A percentile compares a stretch with the other conserved stretches of the same genome.
phyloP scores from a whole-genome alignment of 2,888 invertebrate species.

The Isoperla grammatica region DNA sequence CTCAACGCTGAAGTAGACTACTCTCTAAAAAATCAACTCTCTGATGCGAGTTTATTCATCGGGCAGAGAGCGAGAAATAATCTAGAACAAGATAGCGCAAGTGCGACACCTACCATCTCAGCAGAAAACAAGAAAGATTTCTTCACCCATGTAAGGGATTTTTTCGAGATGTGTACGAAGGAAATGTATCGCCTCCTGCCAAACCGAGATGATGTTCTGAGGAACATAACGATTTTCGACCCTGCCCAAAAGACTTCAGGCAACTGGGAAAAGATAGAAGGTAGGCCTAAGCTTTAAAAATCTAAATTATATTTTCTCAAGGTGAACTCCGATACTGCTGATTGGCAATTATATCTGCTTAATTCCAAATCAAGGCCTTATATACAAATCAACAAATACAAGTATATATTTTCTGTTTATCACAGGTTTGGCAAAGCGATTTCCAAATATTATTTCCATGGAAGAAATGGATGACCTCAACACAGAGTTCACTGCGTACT shows the following conservation, averaged over 20 bases:
- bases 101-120: too few species aligned
- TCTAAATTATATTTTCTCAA: too few species aligned
- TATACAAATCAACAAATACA: too few species aligned
- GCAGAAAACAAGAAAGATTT: neutral
- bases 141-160: neutral
- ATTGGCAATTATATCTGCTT: too few species aligned
- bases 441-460: neutral
- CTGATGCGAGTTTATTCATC: slow-evolving; percentile 2
- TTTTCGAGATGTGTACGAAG: neutral
- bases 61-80: neutral
- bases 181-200: slow-evolving; percentile 6
- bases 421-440: neutral
- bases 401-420: too few species aligned
- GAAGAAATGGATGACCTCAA: neutral
- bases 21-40: neutral
- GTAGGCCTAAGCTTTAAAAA: too few species aligned
- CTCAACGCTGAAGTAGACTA: neutral
- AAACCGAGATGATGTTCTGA: slow-evolving; percentile 1
- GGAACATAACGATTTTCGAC: neutral
- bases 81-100: neutral
- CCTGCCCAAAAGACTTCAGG: neutral
- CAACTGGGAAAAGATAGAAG: slow-evolving; percentile 4
- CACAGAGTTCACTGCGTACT: neutral
- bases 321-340: too few species aligned
- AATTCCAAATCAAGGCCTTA: too few species aligned